Evolutionary conservation across 2,888 invertebrate genomes (phyloP), one percentile per base, ranked within the genome.

Genomic region (Sarcophaga variegata): DNA sequence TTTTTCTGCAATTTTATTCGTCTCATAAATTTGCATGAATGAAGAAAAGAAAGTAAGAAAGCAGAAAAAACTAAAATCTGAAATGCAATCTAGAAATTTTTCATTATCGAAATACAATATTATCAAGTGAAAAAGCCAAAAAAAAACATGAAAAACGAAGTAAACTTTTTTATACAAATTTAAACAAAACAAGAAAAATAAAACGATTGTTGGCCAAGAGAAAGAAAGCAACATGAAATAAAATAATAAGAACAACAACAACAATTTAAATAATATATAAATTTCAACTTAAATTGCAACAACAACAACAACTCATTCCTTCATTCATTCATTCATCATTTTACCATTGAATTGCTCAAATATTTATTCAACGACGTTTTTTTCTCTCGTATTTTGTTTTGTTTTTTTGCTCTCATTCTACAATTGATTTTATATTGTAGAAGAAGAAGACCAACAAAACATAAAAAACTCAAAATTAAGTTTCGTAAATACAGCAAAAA

Each of bases 1-100:
- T 22, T 60, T 25, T 17, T 70, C 63, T 45, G 54, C 59, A 54
- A 54, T 54, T 14, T 76, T 22, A 27, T 62, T 83, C 72, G 72
- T 83, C 67, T 78, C 72, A 72, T 78, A 83, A 78, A 83, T 83
- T 83, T 83, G 72, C 77, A 83, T 83, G 67, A 78, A 37, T 37
- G 37, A 37, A 10, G 37, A 37, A 37, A 37, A 8, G 37, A 37
- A 37, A 37, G 37, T 37, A 37, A 37, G 37, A 37, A 10, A 37
- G 37, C 37, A 37, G 69, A 67, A 78, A 66, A 78, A 78, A 17
- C 14, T 1, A 54, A 54, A 54, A 54, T 17, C 17, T 66, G 72
- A 78, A 78, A 83, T 83, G 62, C 71, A 83, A 78, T 78, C 72
- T 67, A 74, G 67, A 62, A 72, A 59, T 12, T 64, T 72, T 83